Percentiles rank a stretch among this genome's conserved stretches.
Conservation (phyloP, 2,888 invertebrate genomes). For the Panzeria rudis region DNA sequence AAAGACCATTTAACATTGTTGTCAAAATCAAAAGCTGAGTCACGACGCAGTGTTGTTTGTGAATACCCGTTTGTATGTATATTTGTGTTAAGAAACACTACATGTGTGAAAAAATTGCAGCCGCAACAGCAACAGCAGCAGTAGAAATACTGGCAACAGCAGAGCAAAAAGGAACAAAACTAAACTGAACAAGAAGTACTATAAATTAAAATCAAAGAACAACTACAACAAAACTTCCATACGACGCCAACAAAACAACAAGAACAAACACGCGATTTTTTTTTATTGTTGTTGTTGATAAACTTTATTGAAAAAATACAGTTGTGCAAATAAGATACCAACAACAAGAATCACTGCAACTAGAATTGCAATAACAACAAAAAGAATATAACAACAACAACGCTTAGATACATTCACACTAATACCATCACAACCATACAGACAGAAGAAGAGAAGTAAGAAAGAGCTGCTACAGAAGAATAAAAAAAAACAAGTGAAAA, state of each 20-base stretch:
- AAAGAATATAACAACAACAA: slow-evolving; percentile 26
- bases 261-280: slow-evolving; percentile 65
- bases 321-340: slow-evolving; percentile 54
- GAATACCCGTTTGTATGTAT: slow-evolving; percentile 1
- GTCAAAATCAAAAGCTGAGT: slow-evolving; percentile 69
- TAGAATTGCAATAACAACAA: slow-evolving; percentile 30
- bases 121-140: slow-evolving; percentile 51
- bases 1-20: slow-evolving; percentile 56
- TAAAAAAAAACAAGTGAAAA: slow-evolving; percentile 62
- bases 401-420: slow-evolving; percentile 29
- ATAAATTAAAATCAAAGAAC: slow-evolving; percentile 54
- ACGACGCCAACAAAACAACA: slow-evolving; percentile 33
- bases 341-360: slow-evolving; percentile 12
- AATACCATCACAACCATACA: not conserved
- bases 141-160: slow-evolving; percentile 22
- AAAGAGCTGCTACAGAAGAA: slow-evolving; percentile 21
- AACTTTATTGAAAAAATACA: slow-evolving; percentile 56
- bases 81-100: slow-evolving; percentile 26
- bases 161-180: slow-evolving; percentile 46
- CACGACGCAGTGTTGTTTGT: slow-evolving; percentile 67
- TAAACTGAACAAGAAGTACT: slow-evolving; percentile 40
- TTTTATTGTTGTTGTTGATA: not conserved
- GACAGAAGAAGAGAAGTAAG: slow-evolving; percentile 40
- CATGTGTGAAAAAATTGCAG: slow-evolving; percentile 58
- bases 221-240: slow-evolving; percentile 31